These are phyloP conservation scores for Tragelaphus oryx DNA, from an alignment of 2,797 vertebrate species.

Conservation along the genomic window DNA sequence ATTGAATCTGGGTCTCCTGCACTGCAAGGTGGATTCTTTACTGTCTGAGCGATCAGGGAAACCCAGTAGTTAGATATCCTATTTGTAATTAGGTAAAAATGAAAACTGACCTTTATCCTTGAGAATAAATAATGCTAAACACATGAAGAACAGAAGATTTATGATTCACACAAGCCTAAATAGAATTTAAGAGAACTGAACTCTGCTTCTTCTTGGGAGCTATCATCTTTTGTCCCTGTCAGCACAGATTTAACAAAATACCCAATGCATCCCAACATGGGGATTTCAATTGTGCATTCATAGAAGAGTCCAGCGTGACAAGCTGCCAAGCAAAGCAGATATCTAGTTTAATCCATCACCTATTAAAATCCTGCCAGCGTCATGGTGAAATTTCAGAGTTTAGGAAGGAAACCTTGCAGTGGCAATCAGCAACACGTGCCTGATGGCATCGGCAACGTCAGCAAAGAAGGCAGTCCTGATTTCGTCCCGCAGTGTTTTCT, in stretches of 20 bases:
- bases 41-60: not conserved
- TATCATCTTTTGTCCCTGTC: conserved; percentile 55
- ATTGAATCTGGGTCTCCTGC: not conserved
- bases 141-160: conserved; percentile 59
- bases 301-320: conserved; percentile 33
- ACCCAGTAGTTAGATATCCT: conserved; percentile 25
- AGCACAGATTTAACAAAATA: conserved; percentile 62
- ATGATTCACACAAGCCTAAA: conserved; percentile 55
- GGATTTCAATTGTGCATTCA: conserved; percentile 46
- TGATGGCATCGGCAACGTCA: not conserved
- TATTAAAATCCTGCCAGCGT: conserved; percentile 58
- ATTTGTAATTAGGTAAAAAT: conserved; percentile 42
- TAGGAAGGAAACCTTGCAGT: not conserved
- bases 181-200: conserved; percentile 39
- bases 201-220: conserved; percentile 39
- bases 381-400: conserved; percentile 46
- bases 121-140: conserved; percentile 64
- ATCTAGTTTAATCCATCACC: conserved; percentile 41
- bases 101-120: conserved; percentile 56
- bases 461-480: not conserved
- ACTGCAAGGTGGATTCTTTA: not conserved
- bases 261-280: conserved; percentile 26
- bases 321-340: not conserved
- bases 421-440: conserved; percentile 34
- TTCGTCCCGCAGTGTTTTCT: not conserved